Conservation (phyloP, 1,140 invertebrate genomes). For the Tetramorium simillimum region DNA sequence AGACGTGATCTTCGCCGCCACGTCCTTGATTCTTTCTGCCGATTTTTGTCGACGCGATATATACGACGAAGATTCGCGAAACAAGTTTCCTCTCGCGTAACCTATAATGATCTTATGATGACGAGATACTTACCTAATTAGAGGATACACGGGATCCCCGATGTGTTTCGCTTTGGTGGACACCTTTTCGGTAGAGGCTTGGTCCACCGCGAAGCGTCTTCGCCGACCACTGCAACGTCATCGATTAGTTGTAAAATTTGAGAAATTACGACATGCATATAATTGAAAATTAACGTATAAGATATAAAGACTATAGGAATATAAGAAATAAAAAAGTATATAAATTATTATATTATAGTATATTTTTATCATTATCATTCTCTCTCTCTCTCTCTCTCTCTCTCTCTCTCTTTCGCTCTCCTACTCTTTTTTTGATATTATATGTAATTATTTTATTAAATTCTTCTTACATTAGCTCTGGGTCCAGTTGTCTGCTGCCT, state of each 20-base stretch:
- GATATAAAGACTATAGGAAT: not conserved
- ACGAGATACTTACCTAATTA: constrained; percentile 46
- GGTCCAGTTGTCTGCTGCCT: constrained; percentile 20
- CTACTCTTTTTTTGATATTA: not conserved
- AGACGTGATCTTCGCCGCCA: not conserved
- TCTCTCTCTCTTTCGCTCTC: not conserved
- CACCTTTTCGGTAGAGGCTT: not conserved
- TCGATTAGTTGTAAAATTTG: not conserved
- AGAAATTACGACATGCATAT: not conserved
- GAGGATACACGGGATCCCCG: constrained; percentile 40
- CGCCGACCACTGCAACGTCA: not conserved
- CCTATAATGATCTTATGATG: not conserved
- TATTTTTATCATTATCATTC: not conserved
- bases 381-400: not conserved
- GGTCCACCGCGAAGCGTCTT: constrained; percentile 31
- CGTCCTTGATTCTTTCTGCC: not conserved
- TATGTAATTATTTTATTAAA: not conserved
- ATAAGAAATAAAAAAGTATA: not conserved
- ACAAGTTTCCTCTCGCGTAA: not conserved
- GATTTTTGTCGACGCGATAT: not conserved
- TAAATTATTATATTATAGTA: not conserved
- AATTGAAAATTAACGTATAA: not conserved
- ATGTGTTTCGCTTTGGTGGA: constrained; percentile 16
- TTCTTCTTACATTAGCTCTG: constrained; percentile 26
- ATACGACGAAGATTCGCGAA: not conserved